Evolutionary conservation across 2,888 invertebrate species (phyloP), one percentile per base, ranked within the genome.

Genomic region (Synergus umbraculus): DNA sequence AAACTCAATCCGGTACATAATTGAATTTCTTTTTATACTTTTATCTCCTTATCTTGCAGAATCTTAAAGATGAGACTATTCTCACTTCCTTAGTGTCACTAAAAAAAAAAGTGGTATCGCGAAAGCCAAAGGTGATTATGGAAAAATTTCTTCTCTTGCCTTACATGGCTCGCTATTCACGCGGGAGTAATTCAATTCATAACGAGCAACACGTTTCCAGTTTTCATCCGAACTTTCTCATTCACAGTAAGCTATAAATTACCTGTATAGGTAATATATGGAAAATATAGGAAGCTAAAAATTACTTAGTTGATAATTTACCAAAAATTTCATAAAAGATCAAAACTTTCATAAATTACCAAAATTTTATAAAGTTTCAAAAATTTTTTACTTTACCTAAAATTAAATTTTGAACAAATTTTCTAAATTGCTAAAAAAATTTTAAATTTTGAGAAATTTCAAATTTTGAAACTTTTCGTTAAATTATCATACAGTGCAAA

Each of bases 131-230:
- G 76, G 60, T 60, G 60, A 60, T 66, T 73, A 60, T 69, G 78
- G 79, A 81, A 81, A 83, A 81, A 79, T 81, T 82, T 82, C 80
- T 79, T 78, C 77, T 76, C 49, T 22, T 69, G 54, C 77, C 63
- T 60, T 79, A 82, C 77, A 78, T 69, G 77, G 79, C 78, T 79
- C 64, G 80, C 67, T 64, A 73, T 81, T 78, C 81, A 82, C 83
- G 80, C 81, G 78, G 73, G 63, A 66, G 83, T 84, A 86, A 86
- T 87, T 87, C 86, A 86, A 86, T 85, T 86, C 86, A 86, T 87
- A 87, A 86, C 83, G 77, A 82, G 76, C 81, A 82, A 80, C 82
- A 84, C 81, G 73, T n/a, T 41, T 2, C 7, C n/a, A 22, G 49
- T 69, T 69, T 69, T 69, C 46, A 37, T 69, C 15, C 13, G 13